Evolutionary conservation across 2,888 invertebrate genomes (phyloP).

Genomic region (Watsonalla binaria): DNA sequence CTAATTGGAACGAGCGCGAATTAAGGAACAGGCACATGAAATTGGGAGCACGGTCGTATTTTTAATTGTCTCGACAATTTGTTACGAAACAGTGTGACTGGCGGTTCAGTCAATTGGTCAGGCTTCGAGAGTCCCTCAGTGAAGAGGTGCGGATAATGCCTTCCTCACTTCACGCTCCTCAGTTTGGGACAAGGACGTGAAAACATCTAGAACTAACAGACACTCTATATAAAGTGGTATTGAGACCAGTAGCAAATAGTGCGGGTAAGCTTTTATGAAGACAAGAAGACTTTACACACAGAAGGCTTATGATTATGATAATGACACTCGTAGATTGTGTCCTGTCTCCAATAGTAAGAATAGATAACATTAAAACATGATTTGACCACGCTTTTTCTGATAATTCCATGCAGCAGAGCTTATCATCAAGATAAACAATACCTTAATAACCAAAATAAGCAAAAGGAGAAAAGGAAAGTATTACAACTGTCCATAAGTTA

Average conservation of each 20-base stretch:
- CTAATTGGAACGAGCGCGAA: slow-evolving; percentile 1
- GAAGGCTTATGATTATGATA: no score
- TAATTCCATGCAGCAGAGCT: no score
- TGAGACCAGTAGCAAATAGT: slow-evolving; percentile 2
- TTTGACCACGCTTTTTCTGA: no score
- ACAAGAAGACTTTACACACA: not conserved
- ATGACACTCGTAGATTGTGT: no score
- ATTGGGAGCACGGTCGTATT: slow-evolving; percentile 2
- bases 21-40: slow-evolving; percentile 1
- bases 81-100: slow-evolving; percentile 1
- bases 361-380: no score
- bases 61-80: slow-evolving; percentile 1
- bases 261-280: not conserved
- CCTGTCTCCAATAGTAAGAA: no score
- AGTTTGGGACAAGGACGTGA: slow-evolving; percentile 9
- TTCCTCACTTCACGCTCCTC: slow-evolving; percentile 2
- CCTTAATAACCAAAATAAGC: no score
- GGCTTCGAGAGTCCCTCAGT: not conserved
- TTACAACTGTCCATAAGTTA: no score
- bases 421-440: no score
- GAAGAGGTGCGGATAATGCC: slow-evolving; percentile 4
- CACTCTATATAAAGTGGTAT: not conserved
- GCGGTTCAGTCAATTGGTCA: slow-evolving; percentile 1
- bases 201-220: not conserved
- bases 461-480: no score